These are phyloP conservation scores for Perca flavescens DNA, from an alignment of 2,113 vertebrate genomes.

Conservation along the genomic window DNA sequence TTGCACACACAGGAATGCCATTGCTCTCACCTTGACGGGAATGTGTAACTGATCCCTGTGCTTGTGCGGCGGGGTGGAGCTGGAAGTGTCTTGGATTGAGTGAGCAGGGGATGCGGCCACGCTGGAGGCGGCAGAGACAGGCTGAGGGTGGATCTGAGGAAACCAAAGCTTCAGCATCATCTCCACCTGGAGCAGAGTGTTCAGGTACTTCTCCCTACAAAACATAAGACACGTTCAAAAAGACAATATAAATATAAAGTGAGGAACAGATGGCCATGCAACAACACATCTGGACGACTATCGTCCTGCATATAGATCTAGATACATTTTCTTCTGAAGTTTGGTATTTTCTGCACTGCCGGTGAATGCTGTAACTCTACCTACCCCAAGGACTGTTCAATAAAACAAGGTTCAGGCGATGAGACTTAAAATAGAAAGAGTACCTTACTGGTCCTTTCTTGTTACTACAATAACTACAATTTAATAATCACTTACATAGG, in stretches of 20 bases:
- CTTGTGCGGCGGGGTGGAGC: constrained; percentile 78
- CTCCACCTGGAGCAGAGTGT: constrained; percentile 92
- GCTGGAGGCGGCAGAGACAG: constrained; percentile 44
- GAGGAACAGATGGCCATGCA: neutral
- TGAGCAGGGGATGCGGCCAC: constrained; percentile 35
- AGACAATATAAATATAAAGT: neutral
- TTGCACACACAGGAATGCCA: neutral
- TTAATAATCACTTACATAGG: constrained; percentile 13
- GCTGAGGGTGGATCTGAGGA: constrained; percentile 83
- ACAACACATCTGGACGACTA: constrained; percentile 7
- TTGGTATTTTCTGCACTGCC: constrained; percentile 10
- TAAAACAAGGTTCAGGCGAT: constrained; percentile 50
- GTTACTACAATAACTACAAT: neutral
- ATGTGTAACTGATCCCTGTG: constrained; percentile 86
- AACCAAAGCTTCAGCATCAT: constrained; percentile 94
- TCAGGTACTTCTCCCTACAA: constrained; percentile 89
- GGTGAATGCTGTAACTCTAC: constrained; percentile 46
- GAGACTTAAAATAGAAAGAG: constrained; percentile 37
- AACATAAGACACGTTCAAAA: neutral
- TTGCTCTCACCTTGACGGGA: constrained; percentile 82
- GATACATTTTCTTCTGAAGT: constrained; percentile 9
- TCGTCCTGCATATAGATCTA: neutral
- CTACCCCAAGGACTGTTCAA: constrained; percentile 37
- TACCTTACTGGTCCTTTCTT: neutral
- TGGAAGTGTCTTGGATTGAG: constrained; percentile 46